phyloP scores from a whole-genome alignment of 2,113 vertebrate species.

The Cavia porcellus region DNA sequence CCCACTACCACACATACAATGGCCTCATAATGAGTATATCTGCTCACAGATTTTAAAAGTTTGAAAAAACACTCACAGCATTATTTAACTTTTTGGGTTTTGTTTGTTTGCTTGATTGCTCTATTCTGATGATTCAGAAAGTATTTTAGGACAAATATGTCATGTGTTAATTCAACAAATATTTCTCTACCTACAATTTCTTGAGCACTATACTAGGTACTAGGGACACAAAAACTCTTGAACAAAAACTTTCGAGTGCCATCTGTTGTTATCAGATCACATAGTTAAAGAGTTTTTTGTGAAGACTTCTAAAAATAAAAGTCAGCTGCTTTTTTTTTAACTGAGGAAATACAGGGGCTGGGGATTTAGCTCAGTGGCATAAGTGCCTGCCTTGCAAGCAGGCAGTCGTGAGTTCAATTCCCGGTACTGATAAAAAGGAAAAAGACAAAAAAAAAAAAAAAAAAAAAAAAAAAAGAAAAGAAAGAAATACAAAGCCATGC shows the following conservation, averaged over 20 bases:
- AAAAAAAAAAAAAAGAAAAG: too few species aligned
- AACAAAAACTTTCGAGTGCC: neutral
- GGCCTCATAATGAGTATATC: neutral
- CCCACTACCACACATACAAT: neutral
- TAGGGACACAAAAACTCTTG: neutral
- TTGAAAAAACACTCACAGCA: neutral
- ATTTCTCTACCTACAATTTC: constrained; percentile 6
- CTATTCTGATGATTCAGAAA: constrained; percentile 34
- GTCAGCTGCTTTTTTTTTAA: neutral
- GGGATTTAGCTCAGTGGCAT: too few species aligned
- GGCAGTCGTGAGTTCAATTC: too few species aligned
- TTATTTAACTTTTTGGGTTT: neutral
- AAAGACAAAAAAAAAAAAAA: too few species aligned
- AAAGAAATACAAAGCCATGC: constrained; percentile 17
- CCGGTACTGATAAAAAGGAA: too few species aligned
- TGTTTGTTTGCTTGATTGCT: neutral
- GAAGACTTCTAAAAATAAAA: constrained; percentile 19
- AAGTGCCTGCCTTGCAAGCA: too few species aligned
- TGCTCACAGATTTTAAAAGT: neutral
- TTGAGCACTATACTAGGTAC: constrained; percentile 9
- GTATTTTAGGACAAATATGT: constrained; percentile 51
- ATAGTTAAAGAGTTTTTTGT: neutral
- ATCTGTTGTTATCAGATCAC: constrained; percentile 24
- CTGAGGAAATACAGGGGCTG: neutral
- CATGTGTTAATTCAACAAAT: constrained; percentile 10